Base-by-base conservation (phyloP, 2,888 invertebrate species). In the Nephrocerus scutellatus region DNA sequence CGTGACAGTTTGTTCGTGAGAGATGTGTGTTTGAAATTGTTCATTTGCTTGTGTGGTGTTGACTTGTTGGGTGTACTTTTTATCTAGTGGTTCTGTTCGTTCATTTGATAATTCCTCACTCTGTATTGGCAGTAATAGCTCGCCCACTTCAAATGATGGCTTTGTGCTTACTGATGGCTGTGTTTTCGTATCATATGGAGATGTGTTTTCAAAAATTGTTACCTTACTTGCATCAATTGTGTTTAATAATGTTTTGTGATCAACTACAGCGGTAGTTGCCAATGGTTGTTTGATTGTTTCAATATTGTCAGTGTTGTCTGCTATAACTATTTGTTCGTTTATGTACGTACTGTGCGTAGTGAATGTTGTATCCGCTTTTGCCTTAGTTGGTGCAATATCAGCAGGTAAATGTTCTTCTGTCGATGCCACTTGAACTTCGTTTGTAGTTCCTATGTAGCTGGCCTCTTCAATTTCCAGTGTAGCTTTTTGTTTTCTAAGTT, bases 341-440 rank as follows among this genome's bases (percentile, higher is more conserved):
- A 60, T 42, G 53, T 57, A 59, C 52, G 56, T 60, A 52, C 54
- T 59, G 36, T 56, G 52, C 39, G 56, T 48, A 35, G 36, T 50
- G 19, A 53, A 45, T 23, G 44, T 41, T 26, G 55, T 31, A 39
- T 40, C 43, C 36, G 52, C 50, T 29, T 28, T 46, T 30, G 43
- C 31, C 7, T n/a, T n/a, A n/a, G n/a, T n/a, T n/a, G n/a, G n/a
- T n/a, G n/a, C n/a, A n/a, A n/a, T n/a, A n/a, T n/a, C n/a, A n/a
- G n/a, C n/a, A n/a, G 44, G 7, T 18, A 53, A 30, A 15, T 46
- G 40, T 26, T 39, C 45, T 31, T 53, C 39, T 16, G 34, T 52
- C 25, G 42, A 50, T 18, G 54, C 52, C 8, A 48, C 41, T 21
- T 51, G 43, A n/a, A 49, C 39, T 36, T 56, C 37, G 4, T 41